Conservation (phyloP, 2,113 vertebrate species). For the Nestor notabilis region DNA sequence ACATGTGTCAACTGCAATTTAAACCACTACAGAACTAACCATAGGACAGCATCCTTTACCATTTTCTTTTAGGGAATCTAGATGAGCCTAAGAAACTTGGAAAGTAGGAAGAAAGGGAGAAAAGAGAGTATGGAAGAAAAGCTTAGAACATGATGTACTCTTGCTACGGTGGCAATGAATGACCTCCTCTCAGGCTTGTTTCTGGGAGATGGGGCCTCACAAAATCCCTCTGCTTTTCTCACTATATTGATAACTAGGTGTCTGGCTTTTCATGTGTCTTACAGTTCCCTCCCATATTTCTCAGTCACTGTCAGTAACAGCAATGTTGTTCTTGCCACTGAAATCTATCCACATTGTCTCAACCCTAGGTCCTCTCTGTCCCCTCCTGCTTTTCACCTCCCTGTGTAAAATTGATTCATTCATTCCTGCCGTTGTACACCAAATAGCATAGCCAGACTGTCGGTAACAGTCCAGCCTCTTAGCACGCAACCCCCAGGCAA, state of each 20-base stretch:
- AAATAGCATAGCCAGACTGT: not conserved
- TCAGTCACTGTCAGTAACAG: not conserved
- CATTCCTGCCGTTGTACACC: not conserved
- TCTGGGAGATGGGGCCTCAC: not conserved
- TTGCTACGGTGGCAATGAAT: fast-evolving
- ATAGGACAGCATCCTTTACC: not conserved
- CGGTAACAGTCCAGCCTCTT: not conserved
- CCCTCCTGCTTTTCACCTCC: not conserved
- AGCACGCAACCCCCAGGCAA: not conserved
- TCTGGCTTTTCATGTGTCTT: not conserved
- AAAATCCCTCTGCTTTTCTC: not conserved
- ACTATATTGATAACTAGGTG: not conserved
- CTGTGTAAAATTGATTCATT: not conserved
- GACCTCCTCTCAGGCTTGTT: not conserved
- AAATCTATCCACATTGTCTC: not conserved
- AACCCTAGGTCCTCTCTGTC: not conserved
- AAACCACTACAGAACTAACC: not conserved
- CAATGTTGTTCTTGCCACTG: not conserved
- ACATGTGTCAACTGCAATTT: fast-evolving
- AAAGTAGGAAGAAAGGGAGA: not conserved
- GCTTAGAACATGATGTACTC: not conserved
- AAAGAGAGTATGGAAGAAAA: not conserved
- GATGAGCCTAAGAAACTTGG: not conserved
- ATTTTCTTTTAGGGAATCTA: not conserved
- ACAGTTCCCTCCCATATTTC: not conserved